Evolutionary conservation across 30 jellyfish, hydroid and myxozoan genomes (phyloP), one percentile per base, ranked within the genome.

Genomic region (Aurelia aurita): DNA sequence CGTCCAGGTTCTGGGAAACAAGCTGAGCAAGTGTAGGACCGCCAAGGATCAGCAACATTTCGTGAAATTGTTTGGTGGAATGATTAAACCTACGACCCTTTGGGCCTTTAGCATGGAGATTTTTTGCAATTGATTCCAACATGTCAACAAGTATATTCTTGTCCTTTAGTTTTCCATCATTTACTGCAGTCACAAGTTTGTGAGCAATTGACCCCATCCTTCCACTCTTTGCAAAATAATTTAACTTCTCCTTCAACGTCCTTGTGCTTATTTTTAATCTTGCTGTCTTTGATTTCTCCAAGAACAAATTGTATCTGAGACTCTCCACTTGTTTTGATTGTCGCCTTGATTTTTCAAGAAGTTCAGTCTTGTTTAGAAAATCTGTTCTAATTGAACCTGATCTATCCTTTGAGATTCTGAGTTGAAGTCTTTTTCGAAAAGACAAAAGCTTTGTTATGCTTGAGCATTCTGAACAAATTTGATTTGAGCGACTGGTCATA

Each of bases 161-260:
- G 62, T 69, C 62, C 14, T 69, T n/a, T 16, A 69, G 62, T 29
- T 29, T 32, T 21, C 62, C 62, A 13, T 31, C 62, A 43, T 16
- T 32, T 29, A 12, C 28, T 21, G 80, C 80, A 12, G 21, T 21
- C 80, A 29, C 80, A 29, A 69, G 62, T n/a, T 25, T 18, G 62
- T 69, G 23, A 43, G n/a, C 2, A 29, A 69, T 69, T 19, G 64
- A 18, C 80, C 62, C 29, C 3, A 69, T 69, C 25, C 29, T 43
- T 13, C 80, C 80, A 22, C 62, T n/a, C 29, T 43, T 69, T 69
- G 80, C 80, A 69, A 69, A 69, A 12, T 69, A 18, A 13, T 69
- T 14, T 29, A 69, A 16, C 28, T 32, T 18, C 29, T 69, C 80
- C 23, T 32, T 26, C 27, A 69, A 32, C 25, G 62, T 32, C 29